These are phyloP conservation scores for Lepeophtheirus nordmannii DNA, from an alignment of 2,888 invertebrate genomes.

Conservation along the genomic window DNA sequence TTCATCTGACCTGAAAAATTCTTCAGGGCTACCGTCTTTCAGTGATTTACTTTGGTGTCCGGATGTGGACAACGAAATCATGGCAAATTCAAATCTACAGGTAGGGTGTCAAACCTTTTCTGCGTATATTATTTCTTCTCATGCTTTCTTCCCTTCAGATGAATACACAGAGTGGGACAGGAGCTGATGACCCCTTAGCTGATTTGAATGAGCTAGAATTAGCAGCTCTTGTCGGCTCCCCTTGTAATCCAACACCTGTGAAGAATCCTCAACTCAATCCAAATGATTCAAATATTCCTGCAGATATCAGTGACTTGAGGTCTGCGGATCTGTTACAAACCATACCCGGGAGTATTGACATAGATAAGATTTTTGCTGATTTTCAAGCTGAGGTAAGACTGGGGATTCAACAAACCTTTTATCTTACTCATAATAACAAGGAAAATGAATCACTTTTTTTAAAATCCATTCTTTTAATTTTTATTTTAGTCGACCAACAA, in stretches of 20 bases:
- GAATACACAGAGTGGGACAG: not conserved
- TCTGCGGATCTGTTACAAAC: slow-evolving; percentile 15
- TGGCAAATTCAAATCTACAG: not conserved
- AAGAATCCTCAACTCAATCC: not conserved
- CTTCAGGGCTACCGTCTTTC: slow-evolving; percentile 29
- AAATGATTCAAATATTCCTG: not conserved
- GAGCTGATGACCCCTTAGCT: not conserved
- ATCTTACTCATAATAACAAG: not conserved
- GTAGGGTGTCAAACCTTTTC: not conserved
- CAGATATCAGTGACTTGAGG: slow-evolving; percentile 20
- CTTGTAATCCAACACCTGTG: not conserved
- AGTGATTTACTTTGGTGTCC: slow-evolving; percentile 23
- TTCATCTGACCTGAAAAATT: not conserved
- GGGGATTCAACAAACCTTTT: not conserved
- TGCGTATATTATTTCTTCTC: not conserved
- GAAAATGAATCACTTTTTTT: not conserved
- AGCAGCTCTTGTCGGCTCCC: slow-evolving; percentile 2
- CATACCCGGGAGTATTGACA: slow-evolving; percentile 8
- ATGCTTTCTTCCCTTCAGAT: no score
- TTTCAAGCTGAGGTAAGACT: not conserved
- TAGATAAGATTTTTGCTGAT: slow-evolving; percentile 17
- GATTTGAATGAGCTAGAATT: slow-evolving; percentile 10
- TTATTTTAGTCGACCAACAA: slow-evolving; percentile 3
- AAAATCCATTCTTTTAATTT: not conserved
- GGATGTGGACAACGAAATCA: slow-evolving; percentile 11